These are phyloP conservation scores for Pongo abelii DNA, from an alignment of 2,113 vertebrate genomes.

Conservation along the genomic window DNA sequence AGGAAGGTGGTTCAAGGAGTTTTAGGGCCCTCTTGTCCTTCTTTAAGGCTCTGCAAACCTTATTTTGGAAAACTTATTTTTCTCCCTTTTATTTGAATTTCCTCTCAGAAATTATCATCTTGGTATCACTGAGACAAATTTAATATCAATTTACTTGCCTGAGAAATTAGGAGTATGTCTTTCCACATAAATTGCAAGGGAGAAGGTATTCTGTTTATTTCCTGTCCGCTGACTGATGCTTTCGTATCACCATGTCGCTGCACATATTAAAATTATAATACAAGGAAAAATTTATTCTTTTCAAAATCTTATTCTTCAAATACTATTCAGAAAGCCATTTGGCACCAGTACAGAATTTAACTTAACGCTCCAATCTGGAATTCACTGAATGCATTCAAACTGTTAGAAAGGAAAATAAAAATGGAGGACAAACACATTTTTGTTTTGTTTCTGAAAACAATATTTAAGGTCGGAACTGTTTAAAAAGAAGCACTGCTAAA, in stretches of 20 bases:
- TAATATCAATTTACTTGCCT: neutral
- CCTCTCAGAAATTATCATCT: neutral
- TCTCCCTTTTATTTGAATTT: neutral
- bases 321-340: conserved; percentile 27
- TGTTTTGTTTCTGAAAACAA: neutral
- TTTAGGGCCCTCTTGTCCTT: neutral
- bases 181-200: neutral
- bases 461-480: conserved; percentile 31
- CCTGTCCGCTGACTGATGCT: neutral
- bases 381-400: neutral
- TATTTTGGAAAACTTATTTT: conserved; percentile 31
- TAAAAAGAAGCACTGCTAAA: conserved; percentile 33
- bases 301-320: conserved; percentile 41
- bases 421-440: neutral
- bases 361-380: conserved; percentile 39
- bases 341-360: conserved; percentile 14
- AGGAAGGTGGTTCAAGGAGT: neutral
- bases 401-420: conserved; percentile 37
- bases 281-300: neutral
- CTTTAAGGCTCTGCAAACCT: neutral
- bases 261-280: neutral
- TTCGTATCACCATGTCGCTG: neutral
- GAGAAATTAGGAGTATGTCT: neutral
- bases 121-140: neutral
- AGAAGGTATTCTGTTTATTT: neutral